Evolutionary conservation across 2,113 vertebrate species (phyloP), one percentile per base, ranked within the genome.

Genomic region (Irena cyanogastra): DNA sequence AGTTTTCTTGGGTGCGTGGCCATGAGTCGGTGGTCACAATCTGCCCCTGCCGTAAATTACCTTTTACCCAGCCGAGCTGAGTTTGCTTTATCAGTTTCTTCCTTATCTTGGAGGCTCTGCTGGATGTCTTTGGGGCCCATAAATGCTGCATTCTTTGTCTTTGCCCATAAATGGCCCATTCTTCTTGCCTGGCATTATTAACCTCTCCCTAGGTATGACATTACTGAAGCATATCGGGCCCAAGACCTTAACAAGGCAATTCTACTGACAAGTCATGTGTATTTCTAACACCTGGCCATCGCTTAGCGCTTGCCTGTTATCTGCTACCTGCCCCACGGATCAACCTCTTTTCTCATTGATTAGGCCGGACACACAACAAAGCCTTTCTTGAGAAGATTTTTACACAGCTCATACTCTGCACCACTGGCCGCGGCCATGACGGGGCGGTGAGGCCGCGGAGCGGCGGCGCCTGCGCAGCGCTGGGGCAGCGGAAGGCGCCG

Each of bases 341-440:
- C 27, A 37, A 16, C 14, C 37, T 33, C 7, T 12, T 28, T 28
- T 13, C 52, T 9, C 15, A 7, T 2, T 26, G 7, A 35, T 16
- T 6, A 35, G 13, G 30, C 21, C 7, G 16, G 16, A 20, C 2
- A 20, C 3, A 10, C 39, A 28, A 28, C 45, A 24, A 30, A 39
- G 7, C 5, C 4, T 26, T 42, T 9, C 26, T 5, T 2, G 11
- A 26, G 10, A 1, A 20, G 5, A 30, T 10, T 41, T 31, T 31
- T 3, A 15, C n/a, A 3, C 7, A 3, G 5, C 18, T 1, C 13
- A 1, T 1, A 3, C 0, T 16, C 10, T 0, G 1, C 35, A 5
- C 0, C 12, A 1, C 23, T 2, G 0, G 11, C 59, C 12, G 16
- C 16, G 6, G 30, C 50, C 39, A 3, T 7, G 37, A 1, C 28